phyloP scores from a whole-genome alignment of 2,888 invertebrate species.

The Pedicia rivosa region DNA sequence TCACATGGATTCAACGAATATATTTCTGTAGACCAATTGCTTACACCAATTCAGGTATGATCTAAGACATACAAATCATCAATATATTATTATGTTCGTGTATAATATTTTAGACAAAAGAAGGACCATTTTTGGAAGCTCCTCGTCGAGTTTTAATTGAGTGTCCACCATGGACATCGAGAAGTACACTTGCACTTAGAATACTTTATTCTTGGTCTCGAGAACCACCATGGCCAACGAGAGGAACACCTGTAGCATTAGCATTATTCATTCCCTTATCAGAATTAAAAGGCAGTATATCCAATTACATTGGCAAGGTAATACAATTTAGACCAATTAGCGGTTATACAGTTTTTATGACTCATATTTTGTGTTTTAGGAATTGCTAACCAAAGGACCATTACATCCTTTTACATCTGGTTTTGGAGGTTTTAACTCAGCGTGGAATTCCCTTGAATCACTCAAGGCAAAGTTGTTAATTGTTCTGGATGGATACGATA shows the following conservation, averaged over 20 bases:
- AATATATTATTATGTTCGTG: too few relatives aligned
- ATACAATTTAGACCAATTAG: background rate
- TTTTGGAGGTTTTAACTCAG: slow-evolving; percentile 24
- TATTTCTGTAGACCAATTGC: slow-evolving; percentile 30
- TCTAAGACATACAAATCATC: background rate
- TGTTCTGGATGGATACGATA: slow-evolving; percentile 36
- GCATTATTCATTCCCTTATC: slow-evolving; percentile 35
- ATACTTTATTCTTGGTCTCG: slow-evolving; percentile 39
- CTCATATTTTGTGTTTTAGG: slow-evolving; percentile 13
- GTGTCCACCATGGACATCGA: slow-evolving; percentile 36
- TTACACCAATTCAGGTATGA: slow-evolving; percentile 32
- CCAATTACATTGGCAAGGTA: slow-evolving; percentile 20
- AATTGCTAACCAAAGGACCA: slow-evolving; percentile 31
- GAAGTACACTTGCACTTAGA: slow-evolving; percentile 34
- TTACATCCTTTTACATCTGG: slow-evolving; percentile 20
- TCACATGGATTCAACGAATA: slow-evolving; percentile 23
- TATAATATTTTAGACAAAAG: slow-evolving; percentile 28
- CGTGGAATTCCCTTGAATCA: slow-evolving; percentile 31
- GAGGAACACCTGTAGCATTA: slow-evolving; percentile 31
- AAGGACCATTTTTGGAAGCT: slow-evolving; percentile 32
- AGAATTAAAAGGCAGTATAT: slow-evolving; percentile 32
- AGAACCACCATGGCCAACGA: slow-evolving; percentile 24
- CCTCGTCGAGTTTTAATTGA: slow-evolving; percentile 36
- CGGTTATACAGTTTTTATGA: background rate
- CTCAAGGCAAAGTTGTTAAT: slow-evolving; percentile 34